These are phyloP conservation scores for Muntiacus reevesi DNA, from an alignment of 2,113 vertebrate genomes.

Conservation along the genomic window DNA sequence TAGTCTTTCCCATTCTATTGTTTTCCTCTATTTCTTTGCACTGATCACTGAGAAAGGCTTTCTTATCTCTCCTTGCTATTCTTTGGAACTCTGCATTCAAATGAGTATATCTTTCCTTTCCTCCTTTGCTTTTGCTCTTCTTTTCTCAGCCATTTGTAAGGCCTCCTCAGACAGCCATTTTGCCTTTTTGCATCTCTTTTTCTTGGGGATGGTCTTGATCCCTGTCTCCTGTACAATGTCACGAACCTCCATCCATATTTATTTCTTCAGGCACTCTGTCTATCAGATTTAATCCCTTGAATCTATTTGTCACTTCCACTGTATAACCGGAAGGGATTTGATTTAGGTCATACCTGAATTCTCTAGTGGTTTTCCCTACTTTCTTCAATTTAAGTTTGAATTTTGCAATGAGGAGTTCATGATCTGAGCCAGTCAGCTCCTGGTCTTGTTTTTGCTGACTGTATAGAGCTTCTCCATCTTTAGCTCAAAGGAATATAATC, in stretches of 20 bases:
- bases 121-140: not conserved
- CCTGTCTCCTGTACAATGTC: not conserved
- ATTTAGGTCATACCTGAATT: not conserved
- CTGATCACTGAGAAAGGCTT: not conserved
- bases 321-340: not conserved
- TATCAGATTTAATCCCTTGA: not conserved
- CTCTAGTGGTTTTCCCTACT: not conserved
- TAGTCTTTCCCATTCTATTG: not conserved
- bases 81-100: not conserved
- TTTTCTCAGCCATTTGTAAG: not conserved
- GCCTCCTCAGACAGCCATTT: not conserved
- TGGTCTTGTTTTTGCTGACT: not conserved
- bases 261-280: not conserved
- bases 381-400: not conserved
- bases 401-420: not conserved
- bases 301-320: not conserved
- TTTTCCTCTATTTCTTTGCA: not conserved
- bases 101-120: not conserved
- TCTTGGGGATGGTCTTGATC: not conserved
- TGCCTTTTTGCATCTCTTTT: not conserved
- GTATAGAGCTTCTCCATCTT: not conserved
- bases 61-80: not conserved
- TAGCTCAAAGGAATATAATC: not conserved
- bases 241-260: rapidly evolving
- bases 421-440: not conserved